These are phyloP conservation scores for Sakesphorus luctuosus DNA, from an alignment of 2,113 vertebrate species.

Conservation along the genomic window DNA sequence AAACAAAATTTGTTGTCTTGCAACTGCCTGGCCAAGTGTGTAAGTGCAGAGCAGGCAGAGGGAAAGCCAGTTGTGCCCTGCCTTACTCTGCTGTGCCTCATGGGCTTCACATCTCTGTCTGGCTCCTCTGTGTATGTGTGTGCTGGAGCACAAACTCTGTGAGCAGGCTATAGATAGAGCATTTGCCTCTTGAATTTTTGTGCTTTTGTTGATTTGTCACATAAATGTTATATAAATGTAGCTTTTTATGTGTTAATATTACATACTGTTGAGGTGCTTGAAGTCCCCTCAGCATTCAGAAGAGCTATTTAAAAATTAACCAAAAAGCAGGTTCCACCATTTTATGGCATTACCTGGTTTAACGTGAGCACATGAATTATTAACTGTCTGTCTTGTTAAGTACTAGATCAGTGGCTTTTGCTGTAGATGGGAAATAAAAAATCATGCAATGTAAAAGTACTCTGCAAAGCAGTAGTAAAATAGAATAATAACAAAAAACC, in stretches of 20 bases:
- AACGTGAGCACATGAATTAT: constrained; percentile 90
- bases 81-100: background rate
- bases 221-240: constrained; percentile 69
- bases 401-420: constrained; percentile 82
- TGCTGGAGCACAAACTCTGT: constrained; percentile 1
- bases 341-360: constrained; percentile 94
- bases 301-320: constrained; percentile 69
- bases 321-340: constrained; percentile 65
- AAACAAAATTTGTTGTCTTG: background rate
- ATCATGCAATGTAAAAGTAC: constrained; percentile 79
- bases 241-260: constrained; percentile 82
- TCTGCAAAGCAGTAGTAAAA: constrained; percentile 60
- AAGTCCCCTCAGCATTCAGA: constrained; percentile 76
- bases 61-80: background rate
- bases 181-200: constrained; percentile 36
- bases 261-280: constrained; percentile 74
- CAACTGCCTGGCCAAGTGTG: background rate
- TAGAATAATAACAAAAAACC: background rate
- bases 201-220: constrained; percentile 61
- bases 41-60: background rate
- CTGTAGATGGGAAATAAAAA: constrained; percentile 76
- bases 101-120: constrained; percentile 38
- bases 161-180: constrained; percentile 13
- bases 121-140: constrained; percentile 3
- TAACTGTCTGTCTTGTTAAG: constrained; percentile 83